These are phyloP conservation scores for Cyclargus thomasi DNA, from an alignment of 1,140 invertebrate genomes.

Conservation along the genomic window DNA sequence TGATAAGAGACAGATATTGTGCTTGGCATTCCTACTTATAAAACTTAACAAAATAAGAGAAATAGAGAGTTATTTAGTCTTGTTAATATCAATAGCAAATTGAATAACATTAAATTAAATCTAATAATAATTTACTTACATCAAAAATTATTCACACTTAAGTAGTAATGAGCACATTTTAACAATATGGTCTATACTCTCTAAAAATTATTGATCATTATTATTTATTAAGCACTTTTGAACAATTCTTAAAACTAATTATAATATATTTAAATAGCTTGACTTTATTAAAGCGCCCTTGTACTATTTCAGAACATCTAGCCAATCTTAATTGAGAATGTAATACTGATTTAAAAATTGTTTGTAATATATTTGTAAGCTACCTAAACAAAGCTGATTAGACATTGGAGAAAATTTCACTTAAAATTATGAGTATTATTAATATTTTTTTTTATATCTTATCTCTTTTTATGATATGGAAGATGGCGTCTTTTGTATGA, in stretches of 20 bases:
- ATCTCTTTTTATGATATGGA: slow-evolving; percentile 74
- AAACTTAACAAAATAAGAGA: too few species aligned
- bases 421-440: background rate
- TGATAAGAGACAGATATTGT: too few species aligned
- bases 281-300: background rate
- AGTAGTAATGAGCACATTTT: background rate
- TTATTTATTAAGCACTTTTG: too few species aligned
- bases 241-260: too few species aligned
- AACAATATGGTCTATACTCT: background rate
- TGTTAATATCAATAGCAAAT: too few species aligned
- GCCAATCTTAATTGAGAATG: background rate
- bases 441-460: slow-evolving; percentile 23
- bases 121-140: background rate
- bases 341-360: background rate
- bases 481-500: slow-evolving; percentile 59
- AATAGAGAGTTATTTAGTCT: too few species aligned
- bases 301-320: background rate
- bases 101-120: background rate
- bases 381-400: background rate
- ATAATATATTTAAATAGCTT: too few species aligned
- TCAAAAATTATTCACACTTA: too few species aligned
- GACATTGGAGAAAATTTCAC: background rate
- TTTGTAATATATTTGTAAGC: background rate
- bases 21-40: too few species aligned
- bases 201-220: background rate